These are phyloP conservation scores for Drosophila cognata DNA, from an alignment of 2,888 invertebrate species.

Conservation along the genomic window DNA sequence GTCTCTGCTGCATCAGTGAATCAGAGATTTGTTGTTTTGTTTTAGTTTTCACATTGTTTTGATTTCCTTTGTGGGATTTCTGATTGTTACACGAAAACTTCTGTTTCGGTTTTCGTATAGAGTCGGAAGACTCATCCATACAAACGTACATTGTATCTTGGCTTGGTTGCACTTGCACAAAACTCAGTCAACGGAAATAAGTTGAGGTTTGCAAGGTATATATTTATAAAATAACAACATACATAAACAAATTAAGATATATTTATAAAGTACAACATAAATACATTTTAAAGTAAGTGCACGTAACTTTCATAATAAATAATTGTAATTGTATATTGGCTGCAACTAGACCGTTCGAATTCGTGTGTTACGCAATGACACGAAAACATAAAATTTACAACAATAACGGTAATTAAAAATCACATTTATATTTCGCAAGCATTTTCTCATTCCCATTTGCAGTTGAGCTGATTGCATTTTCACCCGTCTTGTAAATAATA, in stretches of 20 bases:
- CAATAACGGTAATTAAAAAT: constrained; percentile 6
- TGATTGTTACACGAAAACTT: constrained; percentile 63
- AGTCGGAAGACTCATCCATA: constrained; percentile 51
- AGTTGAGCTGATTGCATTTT: constrained; percentile 1
- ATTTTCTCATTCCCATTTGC: constrained; percentile 3
- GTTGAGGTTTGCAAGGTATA: constrained; percentile 35
- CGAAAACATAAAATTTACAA: constrained; percentile 29
- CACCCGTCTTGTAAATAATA: constrained; percentile 21
- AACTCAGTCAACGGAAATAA: constrained; percentile 80
- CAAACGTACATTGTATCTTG: constrained; percentile 15
- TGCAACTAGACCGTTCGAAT: constrained; percentile 40
- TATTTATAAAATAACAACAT: constrained; percentile 23
- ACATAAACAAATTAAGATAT: constrained; percentile 11
- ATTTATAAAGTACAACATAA: constrained; percentile 2
- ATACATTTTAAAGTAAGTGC: background rate
- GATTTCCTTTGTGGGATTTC: constrained; percentile 44
- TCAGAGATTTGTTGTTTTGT: constrained; percentile 26
- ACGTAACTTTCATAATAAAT: constrained; percentile 3
- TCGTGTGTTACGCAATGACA: constrained; percentile 58
- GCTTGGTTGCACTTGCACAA: constrained; percentile 49
- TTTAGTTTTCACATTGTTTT: constrained; percentile 42
- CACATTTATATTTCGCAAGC: background rate
- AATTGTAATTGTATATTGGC: constrained; percentile 10
- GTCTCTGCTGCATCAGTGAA: constrained; percentile 22
- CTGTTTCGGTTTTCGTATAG: constrained; percentile 49